These are phyloP conservation scores for Delichon dasypus DNA, from an alignment of 2,797 vertebrate species.

Conservation along the genomic window DNA sequence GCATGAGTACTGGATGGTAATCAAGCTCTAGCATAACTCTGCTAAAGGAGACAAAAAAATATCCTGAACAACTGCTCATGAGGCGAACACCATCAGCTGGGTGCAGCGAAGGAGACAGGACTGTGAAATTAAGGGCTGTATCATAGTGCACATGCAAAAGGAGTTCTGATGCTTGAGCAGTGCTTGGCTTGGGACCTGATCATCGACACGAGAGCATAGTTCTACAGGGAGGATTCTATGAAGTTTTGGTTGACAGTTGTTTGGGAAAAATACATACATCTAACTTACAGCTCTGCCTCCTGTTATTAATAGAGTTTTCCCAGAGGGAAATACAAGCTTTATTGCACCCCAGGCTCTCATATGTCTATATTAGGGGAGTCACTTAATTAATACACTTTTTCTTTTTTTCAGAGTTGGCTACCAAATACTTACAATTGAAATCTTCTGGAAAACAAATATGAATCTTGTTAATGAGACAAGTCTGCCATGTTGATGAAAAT, in stretches of 20 bases:
- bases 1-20: neutral
- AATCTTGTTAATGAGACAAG: conserved; percentile 59
- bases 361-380: neutral
- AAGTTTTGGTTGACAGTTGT: neutral
- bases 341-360: conserved; percentile 7
- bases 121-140: neutral
- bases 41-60: neutral
- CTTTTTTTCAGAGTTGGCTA: conserved; percentile 10
- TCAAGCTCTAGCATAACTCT: neutral
- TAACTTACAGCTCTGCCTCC: neutral
- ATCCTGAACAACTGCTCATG: neutral
- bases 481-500: conserved; percentile 53
- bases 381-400: conserved; percentile 14
- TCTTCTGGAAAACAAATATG: conserved; percentile 56
- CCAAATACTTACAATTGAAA: conserved; percentile 34
- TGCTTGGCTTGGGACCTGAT: neutral
- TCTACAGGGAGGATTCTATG: neutral
- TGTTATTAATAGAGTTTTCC: conserved; percentile 32
- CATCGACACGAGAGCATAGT: neutral
- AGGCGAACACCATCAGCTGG: neutral
- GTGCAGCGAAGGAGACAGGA: neutral
- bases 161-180: neutral
- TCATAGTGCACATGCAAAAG: neutral
- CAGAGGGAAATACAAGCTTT: conserved; percentile 23
- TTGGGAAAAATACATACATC: neutral